These are phyloP conservation scores for Oeneis ivallda DNA, from an alignment of 2,888 invertebrate species.

Conservation along the genomic window DNA sequence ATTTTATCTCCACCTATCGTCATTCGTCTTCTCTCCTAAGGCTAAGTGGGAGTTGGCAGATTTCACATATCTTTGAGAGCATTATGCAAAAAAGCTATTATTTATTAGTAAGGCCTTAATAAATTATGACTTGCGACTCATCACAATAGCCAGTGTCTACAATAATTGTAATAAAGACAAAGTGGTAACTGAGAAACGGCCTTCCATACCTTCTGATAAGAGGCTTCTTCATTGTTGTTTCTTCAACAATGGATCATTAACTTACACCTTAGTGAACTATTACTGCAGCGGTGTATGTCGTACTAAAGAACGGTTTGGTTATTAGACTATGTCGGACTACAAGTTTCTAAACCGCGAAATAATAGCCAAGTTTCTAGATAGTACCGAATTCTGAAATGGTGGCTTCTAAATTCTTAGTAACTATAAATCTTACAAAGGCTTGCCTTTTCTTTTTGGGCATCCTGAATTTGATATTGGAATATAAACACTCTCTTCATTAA, in stretches of 20 bases:
- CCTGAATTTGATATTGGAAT: too few relatives aligned
- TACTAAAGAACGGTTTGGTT: background rate
- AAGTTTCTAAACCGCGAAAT: background rate
- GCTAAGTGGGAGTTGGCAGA: too few relatives aligned
- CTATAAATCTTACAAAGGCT: too few relatives aligned
- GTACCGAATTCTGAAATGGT: background rate
- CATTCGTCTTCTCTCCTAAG: too few relatives aligned
- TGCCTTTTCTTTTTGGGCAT: too few relatives aligned
- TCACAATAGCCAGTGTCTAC: background rate
- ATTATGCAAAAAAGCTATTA: too few relatives aligned
- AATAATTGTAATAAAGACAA: background rate
- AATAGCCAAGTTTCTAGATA: background rate
- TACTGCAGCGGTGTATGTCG: background rate
- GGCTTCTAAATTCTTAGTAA: background rate
- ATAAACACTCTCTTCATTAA: too few relatives aligned
- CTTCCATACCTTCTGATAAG: background rate
- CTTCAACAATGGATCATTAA: conserved; percentile 1
- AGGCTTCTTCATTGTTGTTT: conserved; percentile 4
- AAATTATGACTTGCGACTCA: background rate
- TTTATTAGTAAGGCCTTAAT: too few relatives aligned
- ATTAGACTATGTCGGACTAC: conserved; percentile 6
- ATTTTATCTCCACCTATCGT: too few relatives aligned
- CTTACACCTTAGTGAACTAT: conserved; percentile 8
- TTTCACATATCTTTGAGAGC: too few relatives aligned
- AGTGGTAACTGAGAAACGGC: background rate